Evolutionary conservation across 2,113 vertebrate species (phyloP).

Genomic region (Macrotus californicus): DNA sequence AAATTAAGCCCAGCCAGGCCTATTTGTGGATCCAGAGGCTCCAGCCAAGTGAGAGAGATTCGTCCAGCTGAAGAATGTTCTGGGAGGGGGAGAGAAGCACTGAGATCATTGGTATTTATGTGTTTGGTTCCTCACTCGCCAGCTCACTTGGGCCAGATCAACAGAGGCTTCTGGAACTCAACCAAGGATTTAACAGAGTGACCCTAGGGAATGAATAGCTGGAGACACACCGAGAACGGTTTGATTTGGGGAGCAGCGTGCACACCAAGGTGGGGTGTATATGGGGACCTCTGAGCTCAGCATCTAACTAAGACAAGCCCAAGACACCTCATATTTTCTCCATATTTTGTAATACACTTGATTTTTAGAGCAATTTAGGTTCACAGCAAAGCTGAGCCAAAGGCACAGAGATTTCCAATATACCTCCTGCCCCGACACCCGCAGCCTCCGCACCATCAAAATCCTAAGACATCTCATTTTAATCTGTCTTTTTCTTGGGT

Average conservation of each 20-base stretch:
- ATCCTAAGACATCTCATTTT: not conserved
- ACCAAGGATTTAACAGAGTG: slow-evolving; percentile 18
- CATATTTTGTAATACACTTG: not conserved
- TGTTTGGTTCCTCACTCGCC: slow-evolving; percentile 5
- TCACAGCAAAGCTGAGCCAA: not conserved
- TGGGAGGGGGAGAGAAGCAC: not conserved
- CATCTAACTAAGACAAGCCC: not conserved
- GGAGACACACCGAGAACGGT: not conserved
- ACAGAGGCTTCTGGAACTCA: slow-evolving; percentile 21
- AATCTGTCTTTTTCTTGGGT: not conserved
- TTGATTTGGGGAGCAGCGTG: not conserved
- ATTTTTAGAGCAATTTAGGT: not conserved
- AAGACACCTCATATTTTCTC: not conserved
- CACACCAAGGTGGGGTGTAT: not conserved
- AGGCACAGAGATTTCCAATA: not conserved
- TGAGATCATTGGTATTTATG: slow-evolving; percentile 64
- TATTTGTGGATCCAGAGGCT: slow-evolving; percentile 57
- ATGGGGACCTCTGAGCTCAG: not conserved
- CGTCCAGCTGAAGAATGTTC: slow-evolving; percentile 46
- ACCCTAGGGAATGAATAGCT: not conserved
- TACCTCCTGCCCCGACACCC: not conserved
- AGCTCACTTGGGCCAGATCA: not conserved
- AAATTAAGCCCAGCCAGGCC: slow-evolving; percentile 51
- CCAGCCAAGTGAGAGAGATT: slow-evolving; percentile 43
- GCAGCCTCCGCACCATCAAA: not conserved